These are phyloP conservation scores for Choloepus hoffmanni DNA, from an alignment of 2,113 vertebrate species.

Conservation along the genomic window DNA sequence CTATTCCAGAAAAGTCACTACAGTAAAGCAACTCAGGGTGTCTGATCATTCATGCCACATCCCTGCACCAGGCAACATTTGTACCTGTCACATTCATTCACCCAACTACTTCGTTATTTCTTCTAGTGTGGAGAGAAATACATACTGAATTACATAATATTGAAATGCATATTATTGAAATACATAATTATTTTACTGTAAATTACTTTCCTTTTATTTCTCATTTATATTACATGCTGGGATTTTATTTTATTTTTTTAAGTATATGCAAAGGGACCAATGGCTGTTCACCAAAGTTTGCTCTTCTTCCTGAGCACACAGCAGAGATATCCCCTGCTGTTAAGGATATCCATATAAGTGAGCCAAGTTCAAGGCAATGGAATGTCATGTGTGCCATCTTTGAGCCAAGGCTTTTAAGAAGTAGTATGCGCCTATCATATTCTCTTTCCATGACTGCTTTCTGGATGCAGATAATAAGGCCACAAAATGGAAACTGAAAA, in stretches of 20 bases:
- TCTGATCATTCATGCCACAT: not conserved
- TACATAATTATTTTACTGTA: not conserved
- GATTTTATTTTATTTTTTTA: not conserved
- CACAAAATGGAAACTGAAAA: not conserved
- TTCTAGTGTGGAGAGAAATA: not conserved
- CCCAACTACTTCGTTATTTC: not conserved
- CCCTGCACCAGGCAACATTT: no score
- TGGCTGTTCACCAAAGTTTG: not conserved
- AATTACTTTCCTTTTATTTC: conserved; percentile 8
- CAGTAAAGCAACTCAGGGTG: not conserved
- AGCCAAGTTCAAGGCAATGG: not conserved
- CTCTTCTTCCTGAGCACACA: not conserved
- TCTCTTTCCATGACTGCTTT: not conserved
- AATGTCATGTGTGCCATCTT: not conserved
- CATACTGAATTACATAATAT: not conserved
- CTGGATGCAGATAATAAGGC: not conserved
- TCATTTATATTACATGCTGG: not conserved
- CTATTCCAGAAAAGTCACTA: not conserved
- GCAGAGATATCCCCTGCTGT: not conserved
- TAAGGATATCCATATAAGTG: not conserved
- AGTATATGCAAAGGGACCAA: not conserved
- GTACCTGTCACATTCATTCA: not conserved
- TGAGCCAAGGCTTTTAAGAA: not conserved
- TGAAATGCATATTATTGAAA: not conserved
- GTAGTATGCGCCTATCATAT: not conserved